Base-by-base conservation (phyloP, 2,797 vertebrate species). In the Microcaecilia unicolor region DNA sequence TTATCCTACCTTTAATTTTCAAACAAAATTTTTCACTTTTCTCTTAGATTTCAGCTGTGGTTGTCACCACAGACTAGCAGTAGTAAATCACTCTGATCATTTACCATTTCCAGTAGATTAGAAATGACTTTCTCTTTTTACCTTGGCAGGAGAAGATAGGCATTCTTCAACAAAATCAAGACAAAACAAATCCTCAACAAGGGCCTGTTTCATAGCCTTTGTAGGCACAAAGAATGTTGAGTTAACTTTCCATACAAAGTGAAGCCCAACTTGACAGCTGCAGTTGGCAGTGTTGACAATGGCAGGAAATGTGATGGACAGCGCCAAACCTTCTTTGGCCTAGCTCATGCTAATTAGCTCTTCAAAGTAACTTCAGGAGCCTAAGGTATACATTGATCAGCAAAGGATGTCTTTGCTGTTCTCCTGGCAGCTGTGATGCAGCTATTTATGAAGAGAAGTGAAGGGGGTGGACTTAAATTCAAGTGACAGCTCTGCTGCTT, bases 301-400 rank as follows among this genome's bases (percentile, higher is more conserved):
- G 81, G 80, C 70, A 77, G 61, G 61, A 67, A 76, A 67, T 45
- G 82, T 94, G 91, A 97, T 25, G 74, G 90, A 92, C 75, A 80
- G 78, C 61, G 52, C 52, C 65, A 83, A 86, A 85, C 82, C 75
- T 75, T 67, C 50, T 62, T 19, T 78, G 81, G 69, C 78, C 75
- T 48, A 27, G 55, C 57, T 72, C 57, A 64, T 46, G 23, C 80
- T 93, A 93, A 97, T 95, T 89, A 93, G 78, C 76, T 81, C 79
- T 81, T 83, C 50, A 77, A 77, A 78, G 63, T 64, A 84, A 72
- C 79, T 80, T 51, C 70, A 63, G 78, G 78, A 78, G 78, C 82
- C 85, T 88, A 80, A 76, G 78, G 65, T 75, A 58, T 45, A 65
- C 48, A 56, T 66, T 79, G 84, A 84, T 81, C 65, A 41, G 73